Evolutionary conservation across 2,888 invertebrate genomes (phyloP).

Genomic region (Oscheius sp.): DNA sequence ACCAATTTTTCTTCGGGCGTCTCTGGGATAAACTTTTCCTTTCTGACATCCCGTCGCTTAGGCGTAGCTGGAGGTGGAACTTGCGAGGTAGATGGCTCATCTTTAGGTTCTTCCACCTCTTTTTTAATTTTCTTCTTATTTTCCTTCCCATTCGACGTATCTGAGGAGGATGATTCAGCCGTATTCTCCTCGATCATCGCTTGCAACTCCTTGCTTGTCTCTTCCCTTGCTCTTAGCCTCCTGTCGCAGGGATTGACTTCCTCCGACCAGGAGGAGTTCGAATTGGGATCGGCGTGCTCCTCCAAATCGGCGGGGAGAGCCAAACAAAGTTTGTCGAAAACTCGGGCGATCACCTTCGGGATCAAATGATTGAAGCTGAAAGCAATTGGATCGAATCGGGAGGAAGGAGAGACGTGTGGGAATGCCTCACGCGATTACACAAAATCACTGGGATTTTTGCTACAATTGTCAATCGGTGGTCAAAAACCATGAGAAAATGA

Average conservation of each 20-base stretch:
- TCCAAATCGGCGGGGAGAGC: constrained; percentile 44
- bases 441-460: not conserved
- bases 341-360: constrained; percentile 36
- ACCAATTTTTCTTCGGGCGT: constrained; percentile 53
- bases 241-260: not conserved
- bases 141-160: constrained; percentile 31
- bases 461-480: not conserved
- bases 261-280: constrained; percentile 1
- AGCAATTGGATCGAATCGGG: too few species aligned
- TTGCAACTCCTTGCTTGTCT: constrained; percentile 6
- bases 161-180: not conserved
- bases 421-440: not conserved
- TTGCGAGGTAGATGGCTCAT: not conserved
- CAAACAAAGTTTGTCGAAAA: constrained; percentile 54
- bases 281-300: constrained; percentile 37
- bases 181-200: constrained; percentile 11
- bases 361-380: constrained; percentile 40
- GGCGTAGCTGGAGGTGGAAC: not conserved
- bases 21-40: constrained; percentile 35
- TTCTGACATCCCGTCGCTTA: not conserved
- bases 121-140: constrained; percentile 34
- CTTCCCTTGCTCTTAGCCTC: not conserved
- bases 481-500: not conserved
- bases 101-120: constrained; percentile 5
- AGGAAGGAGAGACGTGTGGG: too few species aligned